Base-by-base conservation (phyloP, 2,113 vertebrate genomes). In the Alligator sinensis region DNA sequence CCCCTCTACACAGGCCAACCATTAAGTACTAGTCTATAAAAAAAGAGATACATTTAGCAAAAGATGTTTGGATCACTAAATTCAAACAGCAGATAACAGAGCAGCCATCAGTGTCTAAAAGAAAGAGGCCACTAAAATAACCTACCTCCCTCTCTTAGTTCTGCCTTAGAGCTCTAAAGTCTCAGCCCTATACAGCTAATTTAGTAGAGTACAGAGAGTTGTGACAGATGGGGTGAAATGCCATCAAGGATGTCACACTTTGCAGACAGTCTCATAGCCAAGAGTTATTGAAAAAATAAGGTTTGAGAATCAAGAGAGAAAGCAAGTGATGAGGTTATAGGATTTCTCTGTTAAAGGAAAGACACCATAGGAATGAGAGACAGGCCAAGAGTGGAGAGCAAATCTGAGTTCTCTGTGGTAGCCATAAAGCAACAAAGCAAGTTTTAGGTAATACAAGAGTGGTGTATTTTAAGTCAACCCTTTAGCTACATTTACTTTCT, bases 21-120 rank as follows among this genome's bases (percentile, higher is more conserved):
- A 86, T 12, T 83, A 19, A 58, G 15, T 38, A 63, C 0, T 79
- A 54, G 38, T 66, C 34, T 75, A 84, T 68, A 83, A 93, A 94
- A 95, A 58, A 62, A 70, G 74, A 81, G 55, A 38, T 91, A 61
- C 77, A 80, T 89, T 75, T 83, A 90, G 17, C 59, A 91, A 87
- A 27, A 5, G 19, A 84, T 66, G 47, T 18, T 95, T 80, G 92
- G 86, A 94, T 68, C 80, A 58, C 84, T 62, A 91, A 14, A 64
- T 92, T 88, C 74, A 86, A 85, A 96, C 82, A 83, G 90, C 10
- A 96, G 87, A 93, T 95, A 92, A 86, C 4, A 93, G 86, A 92
- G 86, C 85, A 96, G 80, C 87, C 94, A 92, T 75, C 10, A 0
- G 72, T 92, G 80, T 92, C 89, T 68, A 95, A 90, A 89, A 95